A percentile compares a stretch with the other conserved stretches of the same genome.
phyloP scores from a whole-genome alignment of 2,888 invertebrate species.

The Heliconius charithonia region DNA sequence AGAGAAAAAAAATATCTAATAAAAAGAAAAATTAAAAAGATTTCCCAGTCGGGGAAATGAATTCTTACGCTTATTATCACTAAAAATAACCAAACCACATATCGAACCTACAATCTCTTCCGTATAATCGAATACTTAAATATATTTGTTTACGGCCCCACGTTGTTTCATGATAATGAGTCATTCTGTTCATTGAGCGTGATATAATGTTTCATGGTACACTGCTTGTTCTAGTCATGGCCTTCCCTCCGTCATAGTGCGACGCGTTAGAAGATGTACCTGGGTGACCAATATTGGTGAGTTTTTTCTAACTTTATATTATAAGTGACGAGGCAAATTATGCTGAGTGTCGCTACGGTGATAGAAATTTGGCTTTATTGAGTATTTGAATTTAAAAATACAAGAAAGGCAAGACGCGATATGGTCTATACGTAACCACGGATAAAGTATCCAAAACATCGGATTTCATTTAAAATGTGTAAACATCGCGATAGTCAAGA shows the following conservation, averaged over 20 bases:
- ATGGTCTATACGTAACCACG: too few species aligned
- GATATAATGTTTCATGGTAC: constrained; percentile 25
- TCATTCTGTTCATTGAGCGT: constrained; percentile 22
- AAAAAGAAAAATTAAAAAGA: too few species aligned
- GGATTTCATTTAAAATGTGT: too few species aligned
- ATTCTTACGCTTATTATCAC: too few species aligned
- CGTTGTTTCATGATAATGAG: constrained; percentile 12
- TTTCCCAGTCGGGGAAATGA: too few species aligned
- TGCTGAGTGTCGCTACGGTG: neutral
- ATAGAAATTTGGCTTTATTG: neutral
- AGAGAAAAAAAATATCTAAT: too few species aligned
- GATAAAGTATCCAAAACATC: too few species aligned
- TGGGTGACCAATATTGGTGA: neutral
- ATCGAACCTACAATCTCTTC: constrained; percentile 13
- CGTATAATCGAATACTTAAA: neutral
- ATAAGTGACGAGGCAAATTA: neutral
- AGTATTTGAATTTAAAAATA: neutral
- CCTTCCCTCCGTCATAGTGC: constrained; percentile 5
- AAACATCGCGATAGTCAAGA: too few species aligned
- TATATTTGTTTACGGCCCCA: constrained; percentile 14
- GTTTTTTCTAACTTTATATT: neutral
- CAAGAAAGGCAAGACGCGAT: too few species aligned
- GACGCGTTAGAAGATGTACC: constrained; percentile 19
- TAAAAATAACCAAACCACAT: neutral
- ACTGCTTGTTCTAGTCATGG: constrained; percentile 28